A percentile compares a stretch with the other conserved stretches of the same genome.
These are phyloP conservation scores for Typhlomys cinereus DNA, from an alignment of 2,113 vertebrate genomes.

Conservation along the genomic window DNA sequence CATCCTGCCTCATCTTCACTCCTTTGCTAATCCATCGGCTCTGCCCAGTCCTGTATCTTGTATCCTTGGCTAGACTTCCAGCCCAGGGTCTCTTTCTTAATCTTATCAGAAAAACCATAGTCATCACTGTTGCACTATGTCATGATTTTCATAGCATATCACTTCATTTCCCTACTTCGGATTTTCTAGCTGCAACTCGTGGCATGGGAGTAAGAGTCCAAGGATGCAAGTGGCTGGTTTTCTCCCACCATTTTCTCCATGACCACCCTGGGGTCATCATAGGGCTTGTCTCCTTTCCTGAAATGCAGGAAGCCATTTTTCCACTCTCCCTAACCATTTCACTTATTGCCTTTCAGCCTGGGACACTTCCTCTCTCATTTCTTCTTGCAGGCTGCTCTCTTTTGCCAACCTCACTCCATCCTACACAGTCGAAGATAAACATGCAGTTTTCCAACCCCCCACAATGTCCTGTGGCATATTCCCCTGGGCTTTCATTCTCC, in stretches of 20 bases:
- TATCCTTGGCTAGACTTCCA: not conserved
- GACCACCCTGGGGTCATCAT: too few relatives aligned
- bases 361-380: not conserved
- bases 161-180: not conserved
- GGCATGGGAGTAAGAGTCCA: not conserved
- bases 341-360: not conserved
- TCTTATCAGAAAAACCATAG: not conserved
- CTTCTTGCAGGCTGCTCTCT: not conserved
- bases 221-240: not conserved
- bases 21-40: not conserved
- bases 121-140: not conserved
- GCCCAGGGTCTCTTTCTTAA: not conserved
- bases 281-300: not conserved
- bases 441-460: not conserved
- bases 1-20: not conserved
- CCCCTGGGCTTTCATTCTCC: not conserved
- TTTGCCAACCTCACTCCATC: not conserved
- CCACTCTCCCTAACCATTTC: not conserved
- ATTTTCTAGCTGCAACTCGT: not conserved
- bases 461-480: too few relatives aligned
- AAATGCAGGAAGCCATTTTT: not conserved
- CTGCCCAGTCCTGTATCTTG: not conserved
- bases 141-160: not conserved
- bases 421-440: not conserved
- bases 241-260: too few relatives aligned